These are phyloP conservation scores for Vidua macroura DNA, from an alignment of 2,113 vertebrate species.

Conservation along the genomic window DNA sequence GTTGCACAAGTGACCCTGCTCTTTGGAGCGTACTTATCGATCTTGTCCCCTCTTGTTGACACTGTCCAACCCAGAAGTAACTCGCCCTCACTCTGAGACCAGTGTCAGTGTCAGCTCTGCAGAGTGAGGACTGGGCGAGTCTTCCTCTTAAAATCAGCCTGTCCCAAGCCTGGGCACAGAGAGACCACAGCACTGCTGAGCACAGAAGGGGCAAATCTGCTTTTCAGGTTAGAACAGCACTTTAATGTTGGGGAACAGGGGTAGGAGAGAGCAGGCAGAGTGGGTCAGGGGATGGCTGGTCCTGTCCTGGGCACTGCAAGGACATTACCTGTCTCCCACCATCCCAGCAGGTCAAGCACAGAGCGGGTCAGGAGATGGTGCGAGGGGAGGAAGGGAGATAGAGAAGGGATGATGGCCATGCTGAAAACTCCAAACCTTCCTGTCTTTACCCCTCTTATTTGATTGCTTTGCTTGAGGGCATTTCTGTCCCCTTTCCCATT, in stretches of 20 bases:
- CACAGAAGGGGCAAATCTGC: conserved; percentile 48
- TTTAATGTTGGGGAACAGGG: conserved; percentile 14
- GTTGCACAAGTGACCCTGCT: conserved; percentile 50
- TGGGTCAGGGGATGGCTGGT: background rate
- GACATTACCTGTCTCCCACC: background rate
- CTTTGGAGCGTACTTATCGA: conserved; percentile 43
- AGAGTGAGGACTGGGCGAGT: background rate
- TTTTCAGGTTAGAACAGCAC: conserved; percentile 57
- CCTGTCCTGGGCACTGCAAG: background rate
- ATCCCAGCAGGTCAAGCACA: background rate
- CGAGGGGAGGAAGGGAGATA: conserved; percentile 3
- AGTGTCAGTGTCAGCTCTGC: conserved; percentile 29
- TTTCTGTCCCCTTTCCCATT: background rate
- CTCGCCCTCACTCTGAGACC: background rate
- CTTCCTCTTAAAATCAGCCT: conserved; percentile 18
- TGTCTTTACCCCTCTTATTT: background rate
- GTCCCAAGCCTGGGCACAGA: conserved; percentile 22
- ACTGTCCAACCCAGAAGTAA: background rate
- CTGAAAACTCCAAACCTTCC: background rate
- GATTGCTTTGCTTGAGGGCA: background rate
- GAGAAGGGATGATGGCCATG: background rate
- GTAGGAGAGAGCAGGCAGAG: conserved; percentile 2
- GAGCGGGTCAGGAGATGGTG: background rate
- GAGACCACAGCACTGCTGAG: conserved; percentile 38
- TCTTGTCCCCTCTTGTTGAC: conserved; percentile 19